Conservation (phyloP, 2,888 invertebrate genomes). For the Rhodophaea formosa region DNA sequence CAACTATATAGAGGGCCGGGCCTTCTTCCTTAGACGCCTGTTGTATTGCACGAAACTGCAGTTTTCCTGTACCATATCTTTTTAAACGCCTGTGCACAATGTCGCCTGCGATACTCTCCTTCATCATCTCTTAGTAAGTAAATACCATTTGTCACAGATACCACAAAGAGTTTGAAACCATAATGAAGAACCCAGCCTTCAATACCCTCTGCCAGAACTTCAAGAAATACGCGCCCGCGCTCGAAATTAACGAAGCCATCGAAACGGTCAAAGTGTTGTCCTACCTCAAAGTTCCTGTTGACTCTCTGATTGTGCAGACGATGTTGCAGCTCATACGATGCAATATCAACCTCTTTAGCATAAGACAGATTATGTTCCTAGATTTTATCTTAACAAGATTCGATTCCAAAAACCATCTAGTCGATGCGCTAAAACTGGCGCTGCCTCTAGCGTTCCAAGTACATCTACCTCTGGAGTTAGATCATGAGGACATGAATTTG, state of each 20-base stretch:
- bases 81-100: too few relatives aligned
- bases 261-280: conserved; percentile 82
- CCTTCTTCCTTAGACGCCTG: too few relatives aligned
- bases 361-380: conserved; percentile 83
- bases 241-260: conserved; percentile 79
- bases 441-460: conserved; percentile 85
- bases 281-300: conserved; percentile 79
- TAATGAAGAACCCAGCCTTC: conserved; percentile 80
- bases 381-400: conserved; percentile 80
- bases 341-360: conserved; percentile 81
- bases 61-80: too few relatives aligned
- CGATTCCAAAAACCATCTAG: conserved; percentile 75
- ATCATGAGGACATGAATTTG: conserved; percentile 72
- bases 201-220: conserved; percentile 80
- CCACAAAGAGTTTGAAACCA: conserved; percentile 53
- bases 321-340: conserved; percentile 83
- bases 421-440: conserved; percentile 83
- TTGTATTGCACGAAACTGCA: too few relatives aligned
- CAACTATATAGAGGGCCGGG: too few relatives aligned
- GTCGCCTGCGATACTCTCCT: too few relatives aligned
- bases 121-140: background rate
- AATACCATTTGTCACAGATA: conserved; percentile 36
- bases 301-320: conserved; percentile 82
- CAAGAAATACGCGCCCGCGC: conserved; percentile 73
- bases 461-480: conserved; percentile 80